Percentiles rank a stretch among this genome's conserved stretches.
phyloP scores from a whole-genome alignment of 2,888 invertebrate genomes.

The Gymnoscelis rufifasciata region DNA sequence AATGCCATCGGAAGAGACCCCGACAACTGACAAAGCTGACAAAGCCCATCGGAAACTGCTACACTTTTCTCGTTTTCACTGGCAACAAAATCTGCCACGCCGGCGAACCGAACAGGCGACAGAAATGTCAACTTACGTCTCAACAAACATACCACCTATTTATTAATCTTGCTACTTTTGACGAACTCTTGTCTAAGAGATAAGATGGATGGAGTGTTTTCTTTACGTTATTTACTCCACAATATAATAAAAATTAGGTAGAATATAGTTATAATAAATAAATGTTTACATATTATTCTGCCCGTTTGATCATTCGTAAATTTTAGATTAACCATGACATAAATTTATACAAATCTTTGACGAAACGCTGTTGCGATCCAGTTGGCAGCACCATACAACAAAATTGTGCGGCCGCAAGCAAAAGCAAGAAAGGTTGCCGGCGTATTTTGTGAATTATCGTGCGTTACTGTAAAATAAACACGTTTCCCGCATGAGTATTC shows the following conservation, averaged over 20 bases:
- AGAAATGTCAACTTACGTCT: slow-evolving; percentile 52
- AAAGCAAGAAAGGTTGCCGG: slow-evolving; percentile 62
- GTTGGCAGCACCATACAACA: not conserved
- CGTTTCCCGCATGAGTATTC: slow-evolving; percentile 24
- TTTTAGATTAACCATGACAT: no score
- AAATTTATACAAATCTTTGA: no score
- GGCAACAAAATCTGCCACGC: slow-evolving; percentile 18
- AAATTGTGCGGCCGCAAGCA: not conserved
- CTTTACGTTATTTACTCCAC: no score
- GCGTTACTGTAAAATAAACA: slow-evolving; percentile 1
- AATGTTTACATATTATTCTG: no score
- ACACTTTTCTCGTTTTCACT: not conserved
- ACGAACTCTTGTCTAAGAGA: no score
- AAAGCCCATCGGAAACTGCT: no score
- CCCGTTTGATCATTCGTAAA: no score
- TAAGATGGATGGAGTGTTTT: no score
- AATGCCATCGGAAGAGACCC: no score
- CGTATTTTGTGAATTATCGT: slow-evolving; percentile 32
- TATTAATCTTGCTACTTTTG: not conserved
- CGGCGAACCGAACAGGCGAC: not conserved
- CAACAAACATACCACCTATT: not conserved
- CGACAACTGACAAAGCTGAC: no score
- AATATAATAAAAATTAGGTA: no score
- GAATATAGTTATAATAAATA: no score
- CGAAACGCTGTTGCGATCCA: not conserved